Evolutionary conservation across 2,888 invertebrate species (phyloP).

Genomic region (Drosophila nr. perissopoda): DNA sequence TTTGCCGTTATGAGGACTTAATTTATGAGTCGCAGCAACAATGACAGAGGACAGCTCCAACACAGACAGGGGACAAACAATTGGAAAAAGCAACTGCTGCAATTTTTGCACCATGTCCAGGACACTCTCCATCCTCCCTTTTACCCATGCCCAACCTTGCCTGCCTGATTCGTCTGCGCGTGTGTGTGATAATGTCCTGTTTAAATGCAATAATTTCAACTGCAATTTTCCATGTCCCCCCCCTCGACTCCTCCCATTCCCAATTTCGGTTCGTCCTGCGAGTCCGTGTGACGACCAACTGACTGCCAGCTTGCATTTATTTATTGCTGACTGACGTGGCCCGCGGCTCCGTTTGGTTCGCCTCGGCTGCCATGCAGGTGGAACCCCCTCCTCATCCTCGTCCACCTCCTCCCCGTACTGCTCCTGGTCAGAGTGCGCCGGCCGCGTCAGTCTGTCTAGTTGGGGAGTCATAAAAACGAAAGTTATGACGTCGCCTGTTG

Average conservation of each 20-base stretch:
- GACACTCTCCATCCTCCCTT: background rate
- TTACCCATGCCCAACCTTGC: conserved; percentile 25
- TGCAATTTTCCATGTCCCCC: conserved; percentile 62
- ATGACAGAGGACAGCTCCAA: conserved; percentile 52
- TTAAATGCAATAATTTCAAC: conserved; percentile 82
- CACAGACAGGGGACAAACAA: conserved; percentile 56
- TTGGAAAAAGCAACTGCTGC: conserved; percentile 74
- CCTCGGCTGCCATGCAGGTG: conserved; percentile 61
- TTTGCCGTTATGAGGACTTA: conserved; percentile 84
- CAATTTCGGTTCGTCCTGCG: conserved; percentile 37
- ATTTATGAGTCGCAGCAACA: conserved; percentile 82
- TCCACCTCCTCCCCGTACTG: background rate
- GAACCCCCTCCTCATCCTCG: conserved; percentile 5
- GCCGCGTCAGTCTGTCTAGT: conserved; percentile 73
- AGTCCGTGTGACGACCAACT: conserved; percentile 74
- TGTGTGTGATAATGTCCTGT: conserved; percentile 78
- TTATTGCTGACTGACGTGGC: conserved; percentile 81
- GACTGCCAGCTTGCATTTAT: conserved; percentile 83
- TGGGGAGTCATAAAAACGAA: conserved; percentile 82
- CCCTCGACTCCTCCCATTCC: background rate
- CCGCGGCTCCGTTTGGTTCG: conserved; percentile 21
- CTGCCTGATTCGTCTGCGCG: conserved; percentile 15
- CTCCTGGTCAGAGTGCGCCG: background rate
- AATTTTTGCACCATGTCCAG: conserved; percentile 61
- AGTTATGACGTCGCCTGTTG: conserved; percentile 82